Evolutionary conservation across 2,113 vertebrate species (phyloP), one percentile per base, ranked within the genome.

Genomic region (Falco punctatus): DNA sequence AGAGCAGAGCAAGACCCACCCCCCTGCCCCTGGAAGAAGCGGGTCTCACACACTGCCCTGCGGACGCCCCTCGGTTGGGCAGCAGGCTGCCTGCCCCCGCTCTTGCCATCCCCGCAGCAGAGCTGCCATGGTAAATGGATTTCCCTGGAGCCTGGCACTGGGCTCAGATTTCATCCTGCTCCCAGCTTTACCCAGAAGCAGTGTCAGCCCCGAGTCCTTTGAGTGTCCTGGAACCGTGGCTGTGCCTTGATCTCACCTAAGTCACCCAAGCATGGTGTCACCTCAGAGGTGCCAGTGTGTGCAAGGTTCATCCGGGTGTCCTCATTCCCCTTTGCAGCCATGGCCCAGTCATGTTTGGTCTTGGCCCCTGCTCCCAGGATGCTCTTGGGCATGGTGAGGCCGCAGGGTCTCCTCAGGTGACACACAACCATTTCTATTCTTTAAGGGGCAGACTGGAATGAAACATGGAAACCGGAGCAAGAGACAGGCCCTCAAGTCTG

Each of bases 401-500:
- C 64, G 2, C 52, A 0, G 0, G 2, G 42, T 17, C 65, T 40
- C 77, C 77, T 64, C 19, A 13, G 42, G 91, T 77, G 55, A 95
- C 82, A 48, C 5, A 1, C 13, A 64, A 42, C 7, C 23, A 1
- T 78, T 90, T 73, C 21, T 7, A 3, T 81, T 98, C 74, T 78
- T 93, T 18, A 92, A 99, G 99, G 98, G 98, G 90, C 99, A 99
- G 97, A 98, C 98, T 52, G 98, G 98, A 77, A 98, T 99, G 97
- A 99, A 99, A 86, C 99, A 99, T 4, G 99, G 99, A 32, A 98
- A 98, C 90, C 97, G 99, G 79, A 98, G 98, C 94, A 99, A 99
- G 94, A 98, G 99, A 78, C 99, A 99, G 96, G 98, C 99, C 59
- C 99, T 99, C 69, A 99, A 99, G 94, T 99, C 99, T 28, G 99